A percentile compares a stretch with the other conserved stretches of the same genome.
Conservation (phyloP, 2,797 vertebrate genomes). For the Heterohyrax brucei region DNA sequence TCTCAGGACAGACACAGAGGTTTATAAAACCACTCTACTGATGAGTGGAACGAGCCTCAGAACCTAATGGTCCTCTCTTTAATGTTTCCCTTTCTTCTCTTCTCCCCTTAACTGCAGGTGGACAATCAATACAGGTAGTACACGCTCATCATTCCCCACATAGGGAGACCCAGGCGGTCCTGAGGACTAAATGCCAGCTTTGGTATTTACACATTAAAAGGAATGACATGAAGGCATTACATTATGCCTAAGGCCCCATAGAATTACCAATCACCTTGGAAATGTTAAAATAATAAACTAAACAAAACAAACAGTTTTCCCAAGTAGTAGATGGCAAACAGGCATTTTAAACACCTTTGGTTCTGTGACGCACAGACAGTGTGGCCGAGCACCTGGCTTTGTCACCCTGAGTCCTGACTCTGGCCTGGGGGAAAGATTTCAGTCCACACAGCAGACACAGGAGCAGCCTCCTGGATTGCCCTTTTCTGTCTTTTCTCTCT, state of each 20-base stretch:
- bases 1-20: no score
- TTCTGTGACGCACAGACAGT: not conserved
- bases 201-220: not conserved
- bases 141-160: rapidly evolving
- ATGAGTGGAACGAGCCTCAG: not conserved
- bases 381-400: not conserved
- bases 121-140: rapidly evolving
- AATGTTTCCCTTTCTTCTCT: not conserved
- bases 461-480: not conserved
- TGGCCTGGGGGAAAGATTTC: not conserved
- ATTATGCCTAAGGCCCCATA: not conserved
- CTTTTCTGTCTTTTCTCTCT: not conserved
- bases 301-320: not conserved
- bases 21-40: not conserved
- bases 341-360: not conserved
- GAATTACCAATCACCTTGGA: not conserved
- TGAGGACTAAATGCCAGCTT: not conserved
- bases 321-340: not conserved
- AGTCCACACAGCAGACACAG: not conserved
- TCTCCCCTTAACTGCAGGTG: rapidly evolving
- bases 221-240: not conserved
- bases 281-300: not conserved
- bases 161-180: not conserved
- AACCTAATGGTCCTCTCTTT: not conserved
- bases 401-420: not conserved